Evolutionary conservation across 2,888 invertebrate genomes (phyloP), one percentile per base, ranked within the genome.

Genomic region (Tipula helvola): DNA sequence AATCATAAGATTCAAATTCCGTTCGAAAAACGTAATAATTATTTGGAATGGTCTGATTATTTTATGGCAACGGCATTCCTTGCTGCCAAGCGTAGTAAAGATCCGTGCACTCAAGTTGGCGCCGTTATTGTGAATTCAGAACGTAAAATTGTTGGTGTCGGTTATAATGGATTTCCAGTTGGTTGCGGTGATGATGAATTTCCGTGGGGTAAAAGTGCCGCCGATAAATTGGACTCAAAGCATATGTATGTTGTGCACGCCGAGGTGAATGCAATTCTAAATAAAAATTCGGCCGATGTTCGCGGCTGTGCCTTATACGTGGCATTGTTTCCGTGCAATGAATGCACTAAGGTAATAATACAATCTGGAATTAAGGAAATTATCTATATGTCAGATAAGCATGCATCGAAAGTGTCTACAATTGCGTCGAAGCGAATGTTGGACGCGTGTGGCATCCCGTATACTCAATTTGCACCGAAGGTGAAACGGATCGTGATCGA

Each of bases 121-220:
- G 98, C 98, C 5, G 98, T 98, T 90, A 96, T 99, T 89, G 97
- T 98, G 0, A 97, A 97, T 90, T 91, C 93, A 42, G 95, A 96
- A 0, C 89, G 90, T 1, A 95, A 95, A 91, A 96, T 99, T 89
- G 96, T 99, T 85, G 97, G 97, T 36, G 93, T 98, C 87, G 99
- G 99, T 88, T 99, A 99, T 90, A 99, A 99, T 93, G 99, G 99
- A 1, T 97, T 99, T 96, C 99, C 99, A 0, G 94, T 92, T 87
- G 97, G 97, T 4, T 99, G 98, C 90, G 92, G 92, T 89, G 99
- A 99, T 91, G 96, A 98, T 90, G 92, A 93, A 28, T 96, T 98
- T 91, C 97, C 99, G 0, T 99, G 99, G 99, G 92, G 93, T 0
- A 97, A 97, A 90, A 91, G 93, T 42, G 92, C 93, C 3, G 89